A percentile compares a stretch with the other conserved stretches of the same genome.
Evolutionary conservation across 2,888 invertebrate species (phyloP).

Genomic region (Parnassius mnemosyne): DNA sequence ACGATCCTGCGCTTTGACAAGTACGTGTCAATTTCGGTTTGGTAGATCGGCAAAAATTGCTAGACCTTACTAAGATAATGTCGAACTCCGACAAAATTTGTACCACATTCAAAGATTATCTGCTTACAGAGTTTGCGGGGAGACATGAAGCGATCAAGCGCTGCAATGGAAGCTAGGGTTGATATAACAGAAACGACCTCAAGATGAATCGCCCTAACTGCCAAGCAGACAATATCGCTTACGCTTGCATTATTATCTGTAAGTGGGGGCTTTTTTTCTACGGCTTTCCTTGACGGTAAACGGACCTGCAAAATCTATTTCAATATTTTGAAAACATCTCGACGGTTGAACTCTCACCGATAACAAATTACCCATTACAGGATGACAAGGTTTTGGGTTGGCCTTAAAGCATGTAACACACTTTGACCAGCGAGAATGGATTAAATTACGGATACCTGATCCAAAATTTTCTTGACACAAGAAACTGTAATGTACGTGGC

Average conservation of each 20-base stretch:
- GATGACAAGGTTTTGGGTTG: background rate
- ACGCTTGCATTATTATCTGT: too few species aligned
- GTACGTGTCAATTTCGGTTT: background rate
- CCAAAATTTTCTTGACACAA: background rate
- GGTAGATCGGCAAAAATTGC: background rate
- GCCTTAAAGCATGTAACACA: background rate
- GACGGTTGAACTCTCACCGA: background rate
- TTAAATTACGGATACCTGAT: conserved; percentile 1
- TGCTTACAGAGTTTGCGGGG: conserved; percentile 17
- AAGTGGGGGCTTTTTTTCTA: background rate
- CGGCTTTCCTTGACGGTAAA: background rate
- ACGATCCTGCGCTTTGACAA: conserved; percentile 3
- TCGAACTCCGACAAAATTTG: conserved; percentile 24
- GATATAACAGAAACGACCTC: background rate
- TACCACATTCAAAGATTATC: conserved; percentile 23
- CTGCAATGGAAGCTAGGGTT: conserved; percentile 14
- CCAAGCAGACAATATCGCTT: background rate
- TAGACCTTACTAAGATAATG: conserved; percentile 8
- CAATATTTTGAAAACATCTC: background rate
- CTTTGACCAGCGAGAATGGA: conserved; percentile 1
- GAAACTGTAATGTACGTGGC: background rate
- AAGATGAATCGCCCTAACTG: background rate
- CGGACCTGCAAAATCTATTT: background rate
- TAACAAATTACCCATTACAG: background rate
- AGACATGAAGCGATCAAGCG: conserved; percentile 22